Base-by-base conservation (phyloP, 1,140 invertebrate genomes). In the Ruditapes philippinarum region DNA sequence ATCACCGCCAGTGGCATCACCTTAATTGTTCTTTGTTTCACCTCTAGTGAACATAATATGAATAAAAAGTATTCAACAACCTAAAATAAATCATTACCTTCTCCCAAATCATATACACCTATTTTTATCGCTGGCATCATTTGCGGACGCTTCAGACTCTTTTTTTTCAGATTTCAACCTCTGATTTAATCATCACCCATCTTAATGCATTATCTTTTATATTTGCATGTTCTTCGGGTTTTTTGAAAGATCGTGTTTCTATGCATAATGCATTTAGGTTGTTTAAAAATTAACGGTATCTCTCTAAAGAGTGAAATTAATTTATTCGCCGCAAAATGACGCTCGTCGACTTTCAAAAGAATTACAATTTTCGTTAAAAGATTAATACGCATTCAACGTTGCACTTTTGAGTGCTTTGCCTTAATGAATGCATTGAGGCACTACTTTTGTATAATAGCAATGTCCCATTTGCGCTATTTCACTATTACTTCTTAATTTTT, bases 401-500 rank as follows among this genome's bases (percentile, higher is more conserved):
- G 80, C 80, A 82, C 80, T 40, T 19, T 83, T 25, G 31, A 51
- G 60, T 51, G 60, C 33, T 45, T 25, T 22, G 42, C 17, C 3
- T 62, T 65, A 62, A 62, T 81, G 40, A 62, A 81, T 62, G 62
- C 79, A 81, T 51, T 54, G 51, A 33, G 3, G 28, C 25, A 22
- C 60, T 57, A 60, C 0, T 40, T 62, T 81, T 54, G 33, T 62
- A 62, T 60, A 62, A 51, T 62, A n/a, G 7, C 28, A 31, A 36
- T 83, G 81, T 51, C 60, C 81, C 31, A 70, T 68, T 83, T 81
- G 45, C 70, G 31, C 14, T 51, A n/a, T 51, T 70, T 40, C 33
- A n/a, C 60, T 78, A 83, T 83, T 70, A 83, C 36, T 83, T 68
- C 38, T 70, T 25, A 17, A 70, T 83, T 83, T 49, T 70, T 65